These are phyloP conservation scores for Bombylius major DNA, from an alignment of 2,888 invertebrate species.

Conservation along the genomic window DNA sequence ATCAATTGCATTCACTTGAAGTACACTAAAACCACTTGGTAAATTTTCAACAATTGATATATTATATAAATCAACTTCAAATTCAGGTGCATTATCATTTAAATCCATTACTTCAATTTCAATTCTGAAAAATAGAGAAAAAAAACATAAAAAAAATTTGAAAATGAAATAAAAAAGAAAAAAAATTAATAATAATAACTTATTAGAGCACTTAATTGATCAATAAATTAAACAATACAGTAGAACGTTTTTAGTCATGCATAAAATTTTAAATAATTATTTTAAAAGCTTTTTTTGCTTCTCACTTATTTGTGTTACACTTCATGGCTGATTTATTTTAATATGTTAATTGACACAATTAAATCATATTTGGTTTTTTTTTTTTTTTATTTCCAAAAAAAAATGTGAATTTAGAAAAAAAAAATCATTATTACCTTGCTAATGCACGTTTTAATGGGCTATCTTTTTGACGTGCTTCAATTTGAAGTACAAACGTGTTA, in stretches of 20 bases:
- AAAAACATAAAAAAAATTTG: not conserved
- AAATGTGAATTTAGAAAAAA: not conserved
- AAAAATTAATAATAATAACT: not conserved
- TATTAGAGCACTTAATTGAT: not conserved
- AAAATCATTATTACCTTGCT: constrained; percentile 37
- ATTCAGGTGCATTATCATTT: constrained; percentile 76
- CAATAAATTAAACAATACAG: too few species aligned
- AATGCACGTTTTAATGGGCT: constrained; percentile 62
- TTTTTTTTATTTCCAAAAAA: too few species aligned
- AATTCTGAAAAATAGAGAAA: constrained; percentile 37
- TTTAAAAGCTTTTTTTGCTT: too few species aligned
- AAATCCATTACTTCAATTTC: constrained; percentile 63
- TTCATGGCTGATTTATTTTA: too few species aligned
- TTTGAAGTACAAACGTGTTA: constrained; percentile 59
- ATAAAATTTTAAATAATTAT: too few species aligned
- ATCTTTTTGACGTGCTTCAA: constrained; percentile 68
- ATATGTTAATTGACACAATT: too few species aligned
- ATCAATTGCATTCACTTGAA: constrained; percentile 58
- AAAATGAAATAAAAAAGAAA: not conserved
- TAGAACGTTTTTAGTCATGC: too few species aligned
- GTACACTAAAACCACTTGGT: constrained; percentile 54
- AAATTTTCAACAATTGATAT: constrained; percentile 86
- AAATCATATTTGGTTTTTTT: too few species aligned
- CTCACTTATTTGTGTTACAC: too few species aligned
- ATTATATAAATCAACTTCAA: constrained; percentile 80